Evolutionary conservation across 2,797 vertebrate species (phyloP), one percentile per base, ranked within the genome.

Genomic region (Pelodytes ibericus): DNA sequence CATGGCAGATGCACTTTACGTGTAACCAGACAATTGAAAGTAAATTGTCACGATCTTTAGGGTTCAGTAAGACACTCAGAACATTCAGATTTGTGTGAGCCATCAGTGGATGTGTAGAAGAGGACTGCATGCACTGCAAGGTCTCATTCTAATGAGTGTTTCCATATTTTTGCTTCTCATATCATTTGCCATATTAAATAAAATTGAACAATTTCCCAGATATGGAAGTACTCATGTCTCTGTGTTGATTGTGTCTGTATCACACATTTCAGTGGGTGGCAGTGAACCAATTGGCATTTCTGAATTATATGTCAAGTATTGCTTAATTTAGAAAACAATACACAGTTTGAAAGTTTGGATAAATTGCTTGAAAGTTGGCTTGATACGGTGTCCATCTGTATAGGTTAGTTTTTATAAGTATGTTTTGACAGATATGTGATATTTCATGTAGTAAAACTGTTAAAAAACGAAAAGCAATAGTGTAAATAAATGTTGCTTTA

Each of bases 211-310:
- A 41, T 59, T 68, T 78, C 57, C 63, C 70, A 78, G 69, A 78
- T 56, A 72, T 67, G 30, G 44, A 61, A 68, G 33, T 24, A 61
- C 30, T 53, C 57, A 56, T 78, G 63, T 68, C 70, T 67, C 44
- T 67, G 56, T 72, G 70, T 73, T 78, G 62, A 69, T 73, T 72
- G 25, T 68, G 70, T 78, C 70, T 78, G 76, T 71, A 78, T 78
- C 57, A 73, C 68, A 27, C 30, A 44, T 44, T 53, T 68, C 63
- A 72, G 44, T 66, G 70, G 70, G 76, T 78, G 76, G 70, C 70
- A 78, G 62, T 67, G 59, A 78, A 78, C 70, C 75, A 78, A 66
- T 78, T 78, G 76, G 76, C 70, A 78, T 78, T 72, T 72, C 61
- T 51, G 24, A 78, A 72, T 72, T 66, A 67, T 67, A 78, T 78